Evolutionary conservation across 2,113 vertebrate species (phyloP), one percentile per base, ranked within the genome.

Genomic region (Tachycineta bicolor): DNA sequence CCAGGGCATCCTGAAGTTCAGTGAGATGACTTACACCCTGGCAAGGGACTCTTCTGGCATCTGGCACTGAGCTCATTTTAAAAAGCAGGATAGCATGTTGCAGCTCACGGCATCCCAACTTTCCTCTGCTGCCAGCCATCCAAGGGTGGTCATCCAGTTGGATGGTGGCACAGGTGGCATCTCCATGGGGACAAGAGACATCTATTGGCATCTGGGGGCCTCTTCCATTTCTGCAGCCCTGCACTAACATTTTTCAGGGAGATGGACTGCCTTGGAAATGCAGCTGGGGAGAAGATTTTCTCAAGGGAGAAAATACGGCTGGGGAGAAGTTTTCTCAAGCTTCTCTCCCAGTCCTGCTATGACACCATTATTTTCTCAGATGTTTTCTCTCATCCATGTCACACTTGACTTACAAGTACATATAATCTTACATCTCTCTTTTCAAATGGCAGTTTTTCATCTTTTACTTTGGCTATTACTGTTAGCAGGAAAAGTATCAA

Each of bases 131-230:
- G 44, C 67, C 83, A 85, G 71, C 19, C 12, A 24, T 14, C 37
- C 31, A 0, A 9, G 25, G 25, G 19, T 49, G 12, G 28, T 44
- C 44, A 34, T 79, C 52, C 67, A 62, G 23, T 20, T 0, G 0
- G 43, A 41, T 24, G 37, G 62, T 7, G 41, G 50, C 10, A 28
- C 23, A 53, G 15, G 52, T 83, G 65, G 26, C 47, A 63, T 34
- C 47, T 78, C 58, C 4, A 1, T n/a, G 39, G 44, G 53, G 59
- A 41, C 31, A 69, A 60, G 26, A 75, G 82, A 91, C 43, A 73
- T 52, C 64, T 60, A 1, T 11, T 52, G 62, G 68, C 37, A 25
- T 33, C 65, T 7, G 2, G 15, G 18, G 26, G 10, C 14, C 29
- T 75, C 60, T 89, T 34, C 25, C 1, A 2, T 60, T 87, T 67